Base-by-base conservation (phyloP, 2,888 invertebrate genomes). In the Hemaris fuciformis region DNA sequence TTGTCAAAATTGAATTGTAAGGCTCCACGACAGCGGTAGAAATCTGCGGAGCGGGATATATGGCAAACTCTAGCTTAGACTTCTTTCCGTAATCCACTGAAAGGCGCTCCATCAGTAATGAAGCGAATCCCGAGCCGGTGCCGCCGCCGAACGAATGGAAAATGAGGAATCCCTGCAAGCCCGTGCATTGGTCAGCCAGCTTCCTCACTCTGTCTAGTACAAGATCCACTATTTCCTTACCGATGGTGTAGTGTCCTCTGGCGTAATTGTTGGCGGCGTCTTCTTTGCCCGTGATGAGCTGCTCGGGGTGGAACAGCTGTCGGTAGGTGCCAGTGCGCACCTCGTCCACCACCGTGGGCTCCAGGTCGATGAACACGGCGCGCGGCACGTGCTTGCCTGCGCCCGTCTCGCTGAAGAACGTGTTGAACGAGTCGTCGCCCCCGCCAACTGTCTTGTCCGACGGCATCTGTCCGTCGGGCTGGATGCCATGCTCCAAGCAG, bases 181-280 rank as follows among this genome's bases (percentile, higher is more conserved):
- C 98, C 18, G 97, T 97, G 89, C 98, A 98, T 93, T 97, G 97
- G 83, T 98, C 98, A 7, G 96, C 96, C 76, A 97, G 90, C 85
- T 96, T 97, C 66, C 97, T 95, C 69, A 98, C 95, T 62, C 98
- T 94, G 90, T 98, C 97, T 72, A 97, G 91, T 4, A 97, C 97
- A 66, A 97, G 93, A 80, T 98, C 98, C 13, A 98, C 97, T 72
- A 98, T 97, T 89, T 98, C 98, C 84, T 97, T 97, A 73, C 98
- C 99, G 80, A 99, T 97, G 59, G 98, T 99, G 93, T 99, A 99
- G 88, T 99, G 99, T 60, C 99, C 99, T 77, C 99, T 95, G 34
- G 99, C 99, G 79, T 99, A 99, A 89, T 99, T 99, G 88, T 99
- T 99, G 64, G 99, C 99, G 8, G 99, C 98, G 81, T 98, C 98